Evolutionary conservation across 2,888 invertebrate species (phyloP).

Genomic region (Callinectes sapidus): DNA sequence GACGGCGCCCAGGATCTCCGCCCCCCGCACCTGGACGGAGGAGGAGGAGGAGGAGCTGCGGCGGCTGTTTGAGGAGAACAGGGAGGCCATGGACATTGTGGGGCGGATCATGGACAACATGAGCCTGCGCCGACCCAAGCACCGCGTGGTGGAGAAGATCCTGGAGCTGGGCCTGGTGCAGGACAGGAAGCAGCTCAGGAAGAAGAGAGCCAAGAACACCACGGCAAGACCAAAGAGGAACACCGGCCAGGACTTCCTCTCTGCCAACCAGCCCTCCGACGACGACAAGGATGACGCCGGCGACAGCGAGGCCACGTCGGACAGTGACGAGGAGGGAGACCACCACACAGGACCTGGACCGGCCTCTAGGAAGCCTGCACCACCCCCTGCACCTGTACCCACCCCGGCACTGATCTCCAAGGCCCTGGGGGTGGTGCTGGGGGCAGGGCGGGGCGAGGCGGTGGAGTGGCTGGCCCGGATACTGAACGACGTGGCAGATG

Average conservation of each 20-base stretch:
- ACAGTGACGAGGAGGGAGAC: constrained; percentile 11
- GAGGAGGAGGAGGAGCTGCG: constrained; percentile 80
- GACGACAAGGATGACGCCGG: constrained; percentile 43
- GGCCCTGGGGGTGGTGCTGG: constrained; percentile 50
- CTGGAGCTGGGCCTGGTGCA: constrained; percentile 85
- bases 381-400: constrained; percentile 37
- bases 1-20: constrained; percentile 74
- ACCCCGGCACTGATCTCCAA: constrained; percentile 67
- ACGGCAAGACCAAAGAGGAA: constrained; percentile 75
- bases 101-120: constrained; percentile 82
- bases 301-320: constrained; percentile 38
- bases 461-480: constrained; percentile 86
- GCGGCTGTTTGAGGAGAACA: constrained; percentile 83
- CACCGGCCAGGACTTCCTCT: constrained; percentile 59
- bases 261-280: constrained; percentile 73
- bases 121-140: constrained; percentile 83
- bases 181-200: constrained; percentile 85
- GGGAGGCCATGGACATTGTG: constrained; percentile 84
- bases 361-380: not conserved
- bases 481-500: constrained; percentile 84
- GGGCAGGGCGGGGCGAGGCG: constrained; percentile 78
- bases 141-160: constrained; percentile 86
- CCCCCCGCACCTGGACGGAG: constrained; percentile 83
- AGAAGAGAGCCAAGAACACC: constrained; percentile 78
- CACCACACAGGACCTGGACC: not conserved